These are phyloP conservation scores for Carcharodon carcharias DNA, from an alignment of 2,797 vertebrate genomes.

Conservation along the genomic window DNA sequence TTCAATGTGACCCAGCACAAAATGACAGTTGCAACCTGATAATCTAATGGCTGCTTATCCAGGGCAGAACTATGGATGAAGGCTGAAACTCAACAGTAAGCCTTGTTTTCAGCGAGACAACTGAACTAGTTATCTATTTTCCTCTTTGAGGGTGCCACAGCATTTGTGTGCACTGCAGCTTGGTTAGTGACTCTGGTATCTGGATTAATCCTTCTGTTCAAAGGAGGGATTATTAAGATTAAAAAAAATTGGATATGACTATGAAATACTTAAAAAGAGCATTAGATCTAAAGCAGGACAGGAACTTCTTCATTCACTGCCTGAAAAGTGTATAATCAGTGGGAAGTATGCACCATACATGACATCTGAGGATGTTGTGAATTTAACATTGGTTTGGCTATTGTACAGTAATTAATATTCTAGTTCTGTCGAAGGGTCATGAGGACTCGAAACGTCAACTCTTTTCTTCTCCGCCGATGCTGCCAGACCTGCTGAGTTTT, in stretches of 20 bases:
- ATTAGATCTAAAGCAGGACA: neutral
- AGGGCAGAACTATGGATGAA: neutral
- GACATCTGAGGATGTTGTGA: neutral
- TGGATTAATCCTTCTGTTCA: neutral
- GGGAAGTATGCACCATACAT: neutral
- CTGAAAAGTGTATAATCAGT: neutral
- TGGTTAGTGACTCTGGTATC: neutral
- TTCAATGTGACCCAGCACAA: neutral
- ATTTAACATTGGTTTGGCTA: neutral
- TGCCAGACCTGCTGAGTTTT: too few relatives aligned
- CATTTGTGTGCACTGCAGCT: neutral
- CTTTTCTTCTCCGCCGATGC: too few relatives aligned
- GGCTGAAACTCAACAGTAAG: neutral
- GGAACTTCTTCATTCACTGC: neutral
- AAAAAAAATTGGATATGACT: neutral
- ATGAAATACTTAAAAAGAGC: neutral
- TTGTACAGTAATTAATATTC: neutral
- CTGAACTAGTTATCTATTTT: neutral
- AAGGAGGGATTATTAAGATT: neutral
- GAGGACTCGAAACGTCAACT: too few relatives aligned
- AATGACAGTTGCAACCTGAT: neutral
- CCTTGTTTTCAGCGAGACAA: neutral
- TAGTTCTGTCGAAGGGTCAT: too few relatives aligned
- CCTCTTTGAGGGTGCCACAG: neutral
- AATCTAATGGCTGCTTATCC: neutral